Evolutionary conservation across 2,888 invertebrate genomes (phyloP).

Genomic region (Protodeltote pygarga): DNA sequence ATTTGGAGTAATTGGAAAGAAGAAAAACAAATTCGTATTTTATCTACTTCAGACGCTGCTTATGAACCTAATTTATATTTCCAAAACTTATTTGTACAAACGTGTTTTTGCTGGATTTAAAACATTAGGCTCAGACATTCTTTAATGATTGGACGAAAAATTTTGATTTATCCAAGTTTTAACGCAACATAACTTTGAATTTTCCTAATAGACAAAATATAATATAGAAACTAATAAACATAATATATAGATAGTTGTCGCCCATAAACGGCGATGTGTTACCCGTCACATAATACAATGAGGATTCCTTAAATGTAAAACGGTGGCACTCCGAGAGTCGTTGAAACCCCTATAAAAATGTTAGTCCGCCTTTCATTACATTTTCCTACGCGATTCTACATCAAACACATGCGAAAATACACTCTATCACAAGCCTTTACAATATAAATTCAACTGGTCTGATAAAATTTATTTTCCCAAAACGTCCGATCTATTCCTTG

Average conservation of each 20-base stretch:
- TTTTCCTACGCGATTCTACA: conserved; percentile 66
- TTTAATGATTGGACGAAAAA: too few relatives aligned
- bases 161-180: too few relatives aligned
- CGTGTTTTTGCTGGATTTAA: too few relatives aligned
- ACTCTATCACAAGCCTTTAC: conserved; percentile 49
- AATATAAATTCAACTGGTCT: conserved; percentile 45
- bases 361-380: conserved; percentile 84
- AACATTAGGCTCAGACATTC: too few relatives aligned
- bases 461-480: conserved; percentile 63
- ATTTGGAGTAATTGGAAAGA: too few relatives aligned
- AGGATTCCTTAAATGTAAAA: conserved; percentile 84
- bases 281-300: conserved; percentile 80
- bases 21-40: too few relatives aligned
- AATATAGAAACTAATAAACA: conserved; percentile 33
- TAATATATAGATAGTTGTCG: conserved; percentile 71
- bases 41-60: too few relatives aligned
- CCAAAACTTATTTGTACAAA: too few relatives aligned
- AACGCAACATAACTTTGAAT: conserved; percentile 22
- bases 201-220: conserved; percentile 34
- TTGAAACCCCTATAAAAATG: conserved; percentile 85
- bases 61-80: too few relatives aligned
- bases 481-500: conserved; percentile 68
- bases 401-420: conserved; percentile 47
- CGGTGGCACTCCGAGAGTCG: conserved; percentile 77
- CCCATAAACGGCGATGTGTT: conserved; percentile 75